Evolutionary conservation across 2,888 invertebrate genomes (phyloP), one percentile per base, ranked within the genome.

Genomic region (Aproaerema taeniolella): DNA sequence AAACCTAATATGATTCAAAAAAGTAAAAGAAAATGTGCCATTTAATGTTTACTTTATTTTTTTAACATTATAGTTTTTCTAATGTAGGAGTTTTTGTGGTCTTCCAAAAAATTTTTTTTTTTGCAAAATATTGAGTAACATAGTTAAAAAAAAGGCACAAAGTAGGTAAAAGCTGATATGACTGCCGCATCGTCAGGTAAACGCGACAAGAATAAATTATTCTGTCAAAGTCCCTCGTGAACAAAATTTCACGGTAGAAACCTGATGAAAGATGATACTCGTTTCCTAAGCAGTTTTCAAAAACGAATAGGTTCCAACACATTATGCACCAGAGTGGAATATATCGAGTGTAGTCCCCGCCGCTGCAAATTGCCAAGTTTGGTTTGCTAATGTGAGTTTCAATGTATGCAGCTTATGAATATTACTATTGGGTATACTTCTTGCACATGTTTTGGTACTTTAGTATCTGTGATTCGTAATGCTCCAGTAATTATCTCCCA

Each of bases 331-430:
- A 26, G 2, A 9, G 26, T 26, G n/a, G 6, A 26, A 7, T 20
- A 7, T 20, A 20, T n/a, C n/a, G 4, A 20, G 20, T 20, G 20
- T 20, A 20, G n/a, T n/a, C n/a, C n/a, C n/a, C 8, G 20, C 16
- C 11, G 20, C 35, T 28, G 25, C 38, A 25, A 31, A 14, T 34
- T 43, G 40, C 31, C 31, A 31, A 14, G 13, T 13, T 31, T 31
- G 28, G 28, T 28, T 28, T 28, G 28, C 28, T 28, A n/a, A 28
- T 28, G 28, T 4, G 28, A 20, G 24, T 20, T 20, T 5, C 5
- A 20, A 20, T 20, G 8, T 43, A 46, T 45, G 42, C 50, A 39
- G 37, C 30, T 24, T 41, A 43, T 45, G 29, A 38, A 34, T 41
- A 28, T 28, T 28, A 28, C 28, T 3, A 20, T 20, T 7, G 24